These are phyloP conservation scores for Paratrypauchen microcephalus DNA, from an alignment of 2,797 vertebrate genomes.

Conservation along the genomic window DNA sequence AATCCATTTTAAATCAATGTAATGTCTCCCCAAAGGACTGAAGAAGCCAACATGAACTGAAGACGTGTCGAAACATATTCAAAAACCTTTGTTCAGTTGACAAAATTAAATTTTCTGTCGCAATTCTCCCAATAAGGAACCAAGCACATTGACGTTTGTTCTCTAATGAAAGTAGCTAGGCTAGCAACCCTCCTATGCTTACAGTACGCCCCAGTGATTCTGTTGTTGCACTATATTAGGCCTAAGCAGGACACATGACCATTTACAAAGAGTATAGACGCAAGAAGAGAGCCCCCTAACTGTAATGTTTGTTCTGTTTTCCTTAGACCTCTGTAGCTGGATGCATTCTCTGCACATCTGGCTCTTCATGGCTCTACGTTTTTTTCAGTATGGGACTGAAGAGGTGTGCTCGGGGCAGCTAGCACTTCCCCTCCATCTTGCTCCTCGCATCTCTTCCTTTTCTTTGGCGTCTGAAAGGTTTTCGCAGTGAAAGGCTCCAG, in stretches of 20 bases:
- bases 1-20: conserved; percentile 30
- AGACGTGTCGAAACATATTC: too few relatives aligned
- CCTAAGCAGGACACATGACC: conserved; percentile 27
- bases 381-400: conserved; percentile 62
- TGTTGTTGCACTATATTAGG: conserved; percentile 28
- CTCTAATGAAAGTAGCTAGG: conserved; percentile 28
- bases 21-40: conserved; percentile 12
- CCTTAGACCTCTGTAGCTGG: background rate
- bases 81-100: too few relatives aligned
- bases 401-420: conserved; percentile 65
- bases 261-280: conserved; percentile 49
- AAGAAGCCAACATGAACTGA: too few relatives aligned
- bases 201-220: conserved; percentile 50
- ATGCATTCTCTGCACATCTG: conserved; percentile 64
- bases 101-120: too few relatives aligned
- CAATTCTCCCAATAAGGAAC: conserved; percentile 6
- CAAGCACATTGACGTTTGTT: conserved; percentile 18
- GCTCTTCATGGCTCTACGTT: conserved; percentile 57
- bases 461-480: conserved; percentile 62
- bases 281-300: conserved; percentile 41
- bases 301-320: conserved; percentile 26
- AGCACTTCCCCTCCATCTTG: conserved; percentile 63
- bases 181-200: conserved; percentile 27
- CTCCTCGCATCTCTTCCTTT: conserved; percentile 50
- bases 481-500: conserved; percentile 65